phyloP scores from a whole-genome alignment of 2,888 invertebrate species.

The Ennomos quercinarius region DNA sequence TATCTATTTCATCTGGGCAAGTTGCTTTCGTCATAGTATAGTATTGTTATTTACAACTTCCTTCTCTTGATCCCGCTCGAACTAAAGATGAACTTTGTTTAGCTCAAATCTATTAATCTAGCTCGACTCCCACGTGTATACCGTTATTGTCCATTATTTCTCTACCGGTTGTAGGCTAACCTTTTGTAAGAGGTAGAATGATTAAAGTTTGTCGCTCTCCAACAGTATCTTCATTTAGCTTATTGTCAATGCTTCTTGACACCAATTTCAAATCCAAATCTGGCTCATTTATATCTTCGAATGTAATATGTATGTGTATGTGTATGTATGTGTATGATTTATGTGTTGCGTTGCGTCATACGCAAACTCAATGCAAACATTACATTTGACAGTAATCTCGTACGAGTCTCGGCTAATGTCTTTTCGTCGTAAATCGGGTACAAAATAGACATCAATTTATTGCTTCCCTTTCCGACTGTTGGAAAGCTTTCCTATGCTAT shows the following conservation, averaged over 20 bases:
- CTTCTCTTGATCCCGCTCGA: not conserved
- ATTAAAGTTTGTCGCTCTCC: conserved; percentile 18
- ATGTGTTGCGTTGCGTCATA: not conserved
- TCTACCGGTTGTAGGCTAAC: conserved; percentile 22
- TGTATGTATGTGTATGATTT: too few species aligned
- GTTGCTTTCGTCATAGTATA: conserved; percentile 3
- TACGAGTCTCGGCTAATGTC: conserved; percentile 10
- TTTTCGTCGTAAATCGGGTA: conserved; percentile 18
- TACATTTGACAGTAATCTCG: not conserved
- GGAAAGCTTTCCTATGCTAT: conserved; percentile 17
- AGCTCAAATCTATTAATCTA: conserved; percentile 22
- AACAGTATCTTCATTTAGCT: not conserved
- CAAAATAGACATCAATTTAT: conserved; percentile 20
- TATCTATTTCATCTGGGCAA: not conserved
- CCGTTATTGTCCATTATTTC: conserved; percentile 26
- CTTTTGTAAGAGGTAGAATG: conserved; percentile 16
- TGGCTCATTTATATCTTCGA: too few species aligned
- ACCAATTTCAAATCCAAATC: too few species aligned
- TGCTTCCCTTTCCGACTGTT: conserved; percentile 1
- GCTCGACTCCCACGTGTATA: conserved; percentile 17
- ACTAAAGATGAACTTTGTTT: conserved; percentile 12
- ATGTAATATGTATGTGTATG: too few species aligned
- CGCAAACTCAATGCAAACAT: not conserved
- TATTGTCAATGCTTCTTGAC: too few species aligned
- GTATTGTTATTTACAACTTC: conserved; percentile 10